A percentile compares a stretch with the other conserved stretches of the same genome.
Conservation (phyloP, 2,113 vertebrate genomes). For the Verasper variegatus region DNA sequence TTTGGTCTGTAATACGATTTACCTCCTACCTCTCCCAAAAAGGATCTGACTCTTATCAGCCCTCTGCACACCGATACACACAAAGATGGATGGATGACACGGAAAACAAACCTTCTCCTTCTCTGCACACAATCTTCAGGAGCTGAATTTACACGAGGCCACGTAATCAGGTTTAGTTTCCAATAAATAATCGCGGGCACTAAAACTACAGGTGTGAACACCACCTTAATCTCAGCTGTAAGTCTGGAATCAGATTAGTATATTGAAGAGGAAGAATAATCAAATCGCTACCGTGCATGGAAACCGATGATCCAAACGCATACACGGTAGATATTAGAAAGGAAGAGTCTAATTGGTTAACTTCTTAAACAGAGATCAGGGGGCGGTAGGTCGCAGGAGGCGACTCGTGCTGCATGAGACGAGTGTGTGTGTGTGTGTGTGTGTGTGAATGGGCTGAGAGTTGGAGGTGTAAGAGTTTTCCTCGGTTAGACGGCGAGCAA, state of each 20-base stretch:
- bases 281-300: not conserved
- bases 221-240: not conserved
- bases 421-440: not conserved
- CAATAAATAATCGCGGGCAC: not conserved
- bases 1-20: not conserved
- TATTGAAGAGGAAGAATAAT: not conserved
- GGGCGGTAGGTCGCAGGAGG: not conserved
- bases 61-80: not conserved
- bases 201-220: not conserved
- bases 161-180: not conserved
- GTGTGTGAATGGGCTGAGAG: constrained; percentile 14
- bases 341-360: constrained; percentile 7
- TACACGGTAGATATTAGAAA: constrained; percentile 1
- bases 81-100: not conserved
- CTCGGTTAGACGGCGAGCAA: constrained; percentile 16
- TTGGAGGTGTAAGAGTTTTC: constrained; percentile 13
- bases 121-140: not conserved
- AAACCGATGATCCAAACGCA: not conserved
- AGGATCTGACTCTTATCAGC: not conserved
- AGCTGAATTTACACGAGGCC: no score
- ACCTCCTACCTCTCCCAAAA: not conserved
- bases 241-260: constrained; percentile 2
- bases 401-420: not conserved
- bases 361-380: constrained; percentile 8
- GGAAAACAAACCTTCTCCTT: not conserved